Evolutionary conservation across 2,888 invertebrate species (phyloP).

Genomic region (Patella depressa): DNA sequence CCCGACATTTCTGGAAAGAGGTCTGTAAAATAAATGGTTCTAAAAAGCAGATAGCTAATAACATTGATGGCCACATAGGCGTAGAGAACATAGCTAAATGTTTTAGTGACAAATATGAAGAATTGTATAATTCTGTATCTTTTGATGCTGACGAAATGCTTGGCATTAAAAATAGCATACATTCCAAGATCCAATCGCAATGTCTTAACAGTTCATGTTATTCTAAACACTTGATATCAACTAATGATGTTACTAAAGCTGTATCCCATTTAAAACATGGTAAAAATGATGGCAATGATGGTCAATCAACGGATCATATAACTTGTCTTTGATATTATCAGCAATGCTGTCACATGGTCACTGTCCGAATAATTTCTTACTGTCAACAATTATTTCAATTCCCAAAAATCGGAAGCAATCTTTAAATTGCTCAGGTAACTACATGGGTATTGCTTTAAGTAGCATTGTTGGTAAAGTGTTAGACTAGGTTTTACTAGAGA

Average conservation of each 20-base stretch:
- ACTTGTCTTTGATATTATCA: neutral
- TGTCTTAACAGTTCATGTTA: neutral
- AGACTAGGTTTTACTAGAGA: neutral
- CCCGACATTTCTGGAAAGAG: neutral
- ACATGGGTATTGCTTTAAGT: neutral
- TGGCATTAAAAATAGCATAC: neutral
- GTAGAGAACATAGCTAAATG: neutral
- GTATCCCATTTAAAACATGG: neutral
- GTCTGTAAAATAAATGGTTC: neutral
- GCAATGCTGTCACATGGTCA: neutral
- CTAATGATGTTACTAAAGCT: neutral
- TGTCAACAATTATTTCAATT: neutral
- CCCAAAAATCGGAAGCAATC: neutral
- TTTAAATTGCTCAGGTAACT: neutral
- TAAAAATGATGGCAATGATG: neutral
- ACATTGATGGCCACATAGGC: neutral
- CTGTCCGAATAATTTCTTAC: neutral
- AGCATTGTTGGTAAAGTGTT: neutral
- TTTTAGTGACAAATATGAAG: neutral
- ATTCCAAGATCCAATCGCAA: neutral
- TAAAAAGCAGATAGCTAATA: neutral
- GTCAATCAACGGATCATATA: neutral
- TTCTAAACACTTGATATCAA: neutral
- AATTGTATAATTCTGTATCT: neutral
- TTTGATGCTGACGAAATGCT: constrained; percentile 2